A percentile compares a stretch with the other conserved stretches of the same genome.
Conservation (phyloP, 2,113 vertebrate species). For the Chlamydotis undulata region DNA sequence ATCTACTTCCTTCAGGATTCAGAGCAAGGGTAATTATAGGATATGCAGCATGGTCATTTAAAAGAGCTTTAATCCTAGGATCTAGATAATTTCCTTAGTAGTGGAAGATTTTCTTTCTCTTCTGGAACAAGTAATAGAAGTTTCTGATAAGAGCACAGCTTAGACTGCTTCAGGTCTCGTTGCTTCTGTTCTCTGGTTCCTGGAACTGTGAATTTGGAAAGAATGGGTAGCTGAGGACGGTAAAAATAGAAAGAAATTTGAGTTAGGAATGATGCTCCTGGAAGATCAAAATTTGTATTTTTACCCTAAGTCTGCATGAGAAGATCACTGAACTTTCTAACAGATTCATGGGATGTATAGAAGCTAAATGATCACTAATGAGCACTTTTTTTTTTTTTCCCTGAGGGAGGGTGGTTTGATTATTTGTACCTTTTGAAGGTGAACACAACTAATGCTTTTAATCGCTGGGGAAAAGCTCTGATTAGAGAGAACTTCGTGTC, state of each 20-base stretch:
- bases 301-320: neutral
- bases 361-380: neutral
- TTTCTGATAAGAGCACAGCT: neutral
- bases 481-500: neutral
- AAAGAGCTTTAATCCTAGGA: neutral
- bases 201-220: neutral
- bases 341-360: neutral
- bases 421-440: neutral
- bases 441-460: neutral
- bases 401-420: neutral
- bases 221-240: neutral
- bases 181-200: neutral
- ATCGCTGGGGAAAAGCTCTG: neutral
- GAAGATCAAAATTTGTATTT: neutral
- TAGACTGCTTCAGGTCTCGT: neutral
- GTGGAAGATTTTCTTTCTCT: neutral
- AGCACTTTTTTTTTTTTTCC: neutral
- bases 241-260: neutral
- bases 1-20: neutral
- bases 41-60: neutral
- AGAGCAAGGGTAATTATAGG: neutral
- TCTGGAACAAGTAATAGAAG: neutral
- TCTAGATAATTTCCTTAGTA: neutral
- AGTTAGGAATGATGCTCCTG: neutral
- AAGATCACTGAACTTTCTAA: neutral